Conservation (phyloP, 92 coral and sea anemone genomes). For the Porites cylindrica region DNA sequence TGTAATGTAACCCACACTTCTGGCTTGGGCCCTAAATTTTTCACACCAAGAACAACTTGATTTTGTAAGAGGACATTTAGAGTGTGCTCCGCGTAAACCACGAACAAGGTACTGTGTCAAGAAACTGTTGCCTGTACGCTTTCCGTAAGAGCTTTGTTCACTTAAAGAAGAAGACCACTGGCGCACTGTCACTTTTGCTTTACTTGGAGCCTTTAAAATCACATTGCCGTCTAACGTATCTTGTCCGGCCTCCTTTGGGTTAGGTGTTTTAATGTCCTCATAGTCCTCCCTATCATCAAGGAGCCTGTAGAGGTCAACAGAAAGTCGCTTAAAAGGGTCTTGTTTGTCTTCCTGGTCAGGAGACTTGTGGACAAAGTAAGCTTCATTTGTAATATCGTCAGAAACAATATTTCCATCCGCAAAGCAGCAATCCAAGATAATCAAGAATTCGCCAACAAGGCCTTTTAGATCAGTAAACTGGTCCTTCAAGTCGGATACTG, state of each 20-base stretch:
- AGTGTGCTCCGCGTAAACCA: conserved; percentile 38
- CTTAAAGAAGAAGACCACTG: conserved; percentile 35
- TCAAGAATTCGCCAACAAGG: conserved; percentile 18
- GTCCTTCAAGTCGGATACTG: conserved; percentile 13
- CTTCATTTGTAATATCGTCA: neutral
- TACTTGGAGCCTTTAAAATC: conserved; percentile 16
- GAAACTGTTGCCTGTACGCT: conserved; percentile 9
- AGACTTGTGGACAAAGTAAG: conserved; percentile 19
- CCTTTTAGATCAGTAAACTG: neutral
- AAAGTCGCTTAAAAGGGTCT: neutral
- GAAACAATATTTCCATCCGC: conserved; percentile 42
- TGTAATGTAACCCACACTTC: conserved; percentile 27
- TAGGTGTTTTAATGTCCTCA: neutral
- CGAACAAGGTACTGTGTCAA: conserved; percentile 13
- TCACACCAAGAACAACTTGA: conserved; percentile 19
- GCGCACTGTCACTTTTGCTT: neutral
- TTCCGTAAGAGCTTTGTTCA: conserved; percentile 15
- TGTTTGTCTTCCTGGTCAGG: neutral
- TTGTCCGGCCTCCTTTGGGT: neutral
- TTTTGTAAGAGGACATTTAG: neutral
- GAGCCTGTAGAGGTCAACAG: neutral
- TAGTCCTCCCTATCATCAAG: neutral
- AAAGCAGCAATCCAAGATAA: conserved; percentile 43
- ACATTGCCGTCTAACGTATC: conserved; percentile 28
- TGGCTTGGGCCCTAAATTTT: conserved; percentile 14